These are phyloP conservation scores for Bombus breviceps DNA, from an alignment of 1,140 invertebrate species.

Conservation along the genomic window DNA sequence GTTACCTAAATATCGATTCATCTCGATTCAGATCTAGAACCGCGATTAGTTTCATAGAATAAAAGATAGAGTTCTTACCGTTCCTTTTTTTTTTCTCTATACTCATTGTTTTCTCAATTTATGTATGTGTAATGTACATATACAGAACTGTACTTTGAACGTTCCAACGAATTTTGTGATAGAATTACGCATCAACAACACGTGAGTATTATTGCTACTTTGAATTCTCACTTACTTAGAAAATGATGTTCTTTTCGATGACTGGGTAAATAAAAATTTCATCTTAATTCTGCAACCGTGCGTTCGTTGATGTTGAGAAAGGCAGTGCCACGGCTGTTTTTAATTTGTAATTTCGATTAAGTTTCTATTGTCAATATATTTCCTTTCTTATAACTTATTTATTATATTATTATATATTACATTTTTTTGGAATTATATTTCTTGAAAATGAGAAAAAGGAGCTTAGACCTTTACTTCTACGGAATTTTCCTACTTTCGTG, in stretches of 20 bases:
- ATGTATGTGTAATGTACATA: background rate
- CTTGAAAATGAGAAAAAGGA: background rate
- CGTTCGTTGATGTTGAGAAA: too few species aligned
- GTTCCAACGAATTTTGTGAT: constrained; percentile 4
- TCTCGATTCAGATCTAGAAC: constrained; percentile 6
- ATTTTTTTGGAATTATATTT: background rate
- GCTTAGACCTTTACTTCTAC: background rate
- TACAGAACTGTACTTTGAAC: background rate
- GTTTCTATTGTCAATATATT: background rate
- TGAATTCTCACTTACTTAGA: background rate
- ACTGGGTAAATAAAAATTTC: background rate
- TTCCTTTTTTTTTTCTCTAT: background rate
- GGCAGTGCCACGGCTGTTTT: background rate
- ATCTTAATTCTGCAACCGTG: too few species aligned
- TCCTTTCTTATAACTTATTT: background rate
- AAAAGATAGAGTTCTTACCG: background rate
- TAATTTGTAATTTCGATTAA: background rate
- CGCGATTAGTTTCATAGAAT: background rate
- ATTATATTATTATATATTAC: background rate
- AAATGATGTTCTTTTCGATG: too few species aligned
- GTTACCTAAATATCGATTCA: constrained; percentile 24
- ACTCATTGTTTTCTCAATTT: background rate
- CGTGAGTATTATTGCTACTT: constrained; percentile 24
- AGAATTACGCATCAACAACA: background rate
- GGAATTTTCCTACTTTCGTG: background rate